Conservation (phyloP, 2,113 vertebrate genomes). For the Corapipo altera region DNA sequence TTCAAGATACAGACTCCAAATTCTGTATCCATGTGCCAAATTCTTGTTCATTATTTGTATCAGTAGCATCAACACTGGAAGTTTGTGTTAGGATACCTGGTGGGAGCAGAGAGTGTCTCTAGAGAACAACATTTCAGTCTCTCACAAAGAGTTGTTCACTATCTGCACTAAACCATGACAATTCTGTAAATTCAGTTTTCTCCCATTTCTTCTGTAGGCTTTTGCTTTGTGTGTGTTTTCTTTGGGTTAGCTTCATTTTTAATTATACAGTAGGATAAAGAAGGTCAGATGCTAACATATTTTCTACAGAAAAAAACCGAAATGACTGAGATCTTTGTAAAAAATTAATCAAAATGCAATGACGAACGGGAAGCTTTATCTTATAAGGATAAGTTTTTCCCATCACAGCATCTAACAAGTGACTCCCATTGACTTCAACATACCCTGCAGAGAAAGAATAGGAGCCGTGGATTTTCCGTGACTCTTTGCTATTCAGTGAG, state of each 20-base stretch:
- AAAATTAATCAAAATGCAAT: constrained; percentile 8
- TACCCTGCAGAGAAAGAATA: constrained; percentile 54
- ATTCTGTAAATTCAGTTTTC: background rate
- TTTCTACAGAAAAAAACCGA: background rate
- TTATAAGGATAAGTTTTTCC: constrained; percentile 15
- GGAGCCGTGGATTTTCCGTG: constrained; percentile 42
- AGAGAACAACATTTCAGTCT: background rate
- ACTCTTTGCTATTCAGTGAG: constrained; percentile 49
- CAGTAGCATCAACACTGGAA: background rate
- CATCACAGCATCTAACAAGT: constrained; percentile 25
- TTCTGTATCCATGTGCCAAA: background rate
- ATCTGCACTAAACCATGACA: background rate
- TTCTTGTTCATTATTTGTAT: background rate
- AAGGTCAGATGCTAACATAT: background rate
- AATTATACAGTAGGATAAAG: background rate
- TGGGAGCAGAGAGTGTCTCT: background rate
- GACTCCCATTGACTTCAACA: constrained; percentile 40
- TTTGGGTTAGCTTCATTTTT: background rate
- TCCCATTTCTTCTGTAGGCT: background rate
- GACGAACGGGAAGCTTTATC: background rate
- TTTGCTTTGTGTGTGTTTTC: background rate
- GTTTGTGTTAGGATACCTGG: background rate
- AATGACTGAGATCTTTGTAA: background rate
- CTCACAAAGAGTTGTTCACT: background rate
- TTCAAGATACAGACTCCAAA: background rate